Conservation (phyloP, 1,140 invertebrate genomes). For the Drosophila miranda region DNA sequence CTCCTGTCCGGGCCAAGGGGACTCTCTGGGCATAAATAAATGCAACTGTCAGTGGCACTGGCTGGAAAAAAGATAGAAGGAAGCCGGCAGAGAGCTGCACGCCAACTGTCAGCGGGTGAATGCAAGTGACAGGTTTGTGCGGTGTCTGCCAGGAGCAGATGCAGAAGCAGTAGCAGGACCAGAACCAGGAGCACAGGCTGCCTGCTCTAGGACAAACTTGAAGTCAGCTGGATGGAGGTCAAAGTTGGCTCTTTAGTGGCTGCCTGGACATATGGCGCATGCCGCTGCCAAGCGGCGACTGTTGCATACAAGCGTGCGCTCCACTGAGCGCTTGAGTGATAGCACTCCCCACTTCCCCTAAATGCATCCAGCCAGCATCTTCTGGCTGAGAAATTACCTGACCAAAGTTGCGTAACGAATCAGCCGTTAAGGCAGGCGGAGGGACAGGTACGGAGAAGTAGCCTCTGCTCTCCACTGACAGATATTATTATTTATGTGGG, state of each 20-base stretch:
- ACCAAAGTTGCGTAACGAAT: constrained; percentile 70
- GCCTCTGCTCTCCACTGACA: constrained; percentile 46
- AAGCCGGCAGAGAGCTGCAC: constrained; percentile 48
- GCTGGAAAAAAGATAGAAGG: constrained; percentile 2
- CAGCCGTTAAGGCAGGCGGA: constrained; percentile 45
- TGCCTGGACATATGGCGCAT: constrained; percentile 52
- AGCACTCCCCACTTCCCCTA: background rate
- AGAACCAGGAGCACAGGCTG: background rate
- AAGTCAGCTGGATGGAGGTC: constrained; percentile 43
- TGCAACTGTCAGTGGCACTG: constrained; percentile 62
- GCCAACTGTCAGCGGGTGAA: constrained; percentile 63
- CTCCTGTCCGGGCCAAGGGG: constrained; percentile 13
- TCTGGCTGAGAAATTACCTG: constrained; percentile 54
- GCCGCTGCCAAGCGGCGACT: constrained; percentile 43
- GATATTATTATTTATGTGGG: constrained; percentile 71
- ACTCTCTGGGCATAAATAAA: constrained; percentile 57
- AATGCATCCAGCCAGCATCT: background rate
- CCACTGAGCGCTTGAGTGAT: constrained; percentile 37
- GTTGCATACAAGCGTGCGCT: constrained; percentile 62
- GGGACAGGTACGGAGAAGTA: too few species aligned
- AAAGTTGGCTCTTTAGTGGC: constrained; percentile 58
- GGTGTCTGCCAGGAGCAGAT: constrained; percentile 25
- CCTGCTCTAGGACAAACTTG: constrained; percentile 1
- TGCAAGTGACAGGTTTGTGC: constrained; percentile 68
- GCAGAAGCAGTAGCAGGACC: background rate